Evolutionary conservation across 2,797 vertebrate genomes (phyloP).

Genomic region (Anisognathus igniventris): DNA sequence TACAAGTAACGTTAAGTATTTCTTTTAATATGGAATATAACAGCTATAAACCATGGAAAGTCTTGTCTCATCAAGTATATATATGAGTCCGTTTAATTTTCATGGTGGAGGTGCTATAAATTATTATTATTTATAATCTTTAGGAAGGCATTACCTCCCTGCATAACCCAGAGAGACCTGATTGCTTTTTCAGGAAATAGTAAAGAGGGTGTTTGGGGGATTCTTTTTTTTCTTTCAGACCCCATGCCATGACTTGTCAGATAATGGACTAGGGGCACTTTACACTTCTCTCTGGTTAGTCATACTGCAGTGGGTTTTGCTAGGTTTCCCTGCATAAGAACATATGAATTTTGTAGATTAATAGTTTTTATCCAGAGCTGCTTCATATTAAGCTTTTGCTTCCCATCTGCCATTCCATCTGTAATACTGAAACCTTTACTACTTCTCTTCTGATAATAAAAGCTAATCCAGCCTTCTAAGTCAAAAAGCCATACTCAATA

Average conservation of each 20-base stretch:
- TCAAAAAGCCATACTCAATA: not conserved
- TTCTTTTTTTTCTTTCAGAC: not conserved
- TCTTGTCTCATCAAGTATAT: not conserved
- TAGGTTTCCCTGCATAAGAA: slow-evolving; percentile 19
- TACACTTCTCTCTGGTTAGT: not conserved
- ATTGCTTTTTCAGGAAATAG: not conserved
- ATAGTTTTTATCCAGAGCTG: slow-evolving; percentile 63
- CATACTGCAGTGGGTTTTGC: slow-evolving; percentile 34
- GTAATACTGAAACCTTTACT: slow-evolving; percentile 43
- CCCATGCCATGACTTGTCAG: not conserved
- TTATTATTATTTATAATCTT: not conserved
- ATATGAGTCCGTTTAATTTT: not conserved
- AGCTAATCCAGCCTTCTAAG: slow-evolving; percentile 33
- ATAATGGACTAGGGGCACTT: not conserved
- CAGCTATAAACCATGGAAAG: not conserved
- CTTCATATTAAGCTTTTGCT: slow-evolving; percentile 58
- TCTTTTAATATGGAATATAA: not conserved
- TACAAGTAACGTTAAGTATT: not conserved
- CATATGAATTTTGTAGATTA: slow-evolving; percentile 71
- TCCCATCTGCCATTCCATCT: slow-evolving; percentile 76
- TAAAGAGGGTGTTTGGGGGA: not conserved
- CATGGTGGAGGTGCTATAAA: not conserved
- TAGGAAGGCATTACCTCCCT: not conserved
- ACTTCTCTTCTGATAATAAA: slow-evolving; percentile 41
- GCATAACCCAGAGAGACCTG: not conserved